phyloP scores from a whole-genome alignment of 2,113 vertebrate species.

The Cnemophilus loriae region DNA sequence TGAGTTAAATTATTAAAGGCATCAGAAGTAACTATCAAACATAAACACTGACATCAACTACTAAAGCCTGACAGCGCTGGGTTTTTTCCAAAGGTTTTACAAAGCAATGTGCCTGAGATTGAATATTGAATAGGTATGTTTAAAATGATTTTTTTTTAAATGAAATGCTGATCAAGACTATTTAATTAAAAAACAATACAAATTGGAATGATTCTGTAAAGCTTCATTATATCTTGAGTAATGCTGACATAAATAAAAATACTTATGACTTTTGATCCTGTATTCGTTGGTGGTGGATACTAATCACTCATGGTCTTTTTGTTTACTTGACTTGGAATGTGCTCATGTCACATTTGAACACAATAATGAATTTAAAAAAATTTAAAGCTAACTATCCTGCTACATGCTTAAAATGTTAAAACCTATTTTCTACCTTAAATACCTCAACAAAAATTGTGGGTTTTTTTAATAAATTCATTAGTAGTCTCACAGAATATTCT shows the following conservation, averaged over 20 bases:
- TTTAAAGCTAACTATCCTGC: background rate
- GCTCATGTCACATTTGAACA: background rate
- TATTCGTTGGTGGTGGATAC: background rate
- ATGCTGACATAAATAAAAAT: background rate
- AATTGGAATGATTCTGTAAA: background rate
- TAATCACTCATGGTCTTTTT: background rate
- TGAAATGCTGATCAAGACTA: background rate
- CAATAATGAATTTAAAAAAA: constrained; percentile 7
- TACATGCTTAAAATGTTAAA: background rate
- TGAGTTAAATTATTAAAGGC: background rate
- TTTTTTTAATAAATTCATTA: background rate
- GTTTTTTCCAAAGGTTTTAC: background rate
- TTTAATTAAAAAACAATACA: background rate
- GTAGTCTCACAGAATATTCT: background rate
- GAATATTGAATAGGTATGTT: background rate
- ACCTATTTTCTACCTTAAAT: background rate
- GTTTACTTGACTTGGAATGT: background rate
- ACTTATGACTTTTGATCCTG: background rate
- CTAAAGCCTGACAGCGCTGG: background rate
- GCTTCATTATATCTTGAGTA: background rate
- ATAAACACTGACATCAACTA: background rate
- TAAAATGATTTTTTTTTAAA: background rate
- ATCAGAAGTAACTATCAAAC: background rate
- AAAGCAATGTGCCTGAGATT: background rate
- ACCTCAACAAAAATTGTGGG: background rate